Conservation (phyloP, 1,140 invertebrate genomes). For the Cardiocondyla obscurior region DNA sequence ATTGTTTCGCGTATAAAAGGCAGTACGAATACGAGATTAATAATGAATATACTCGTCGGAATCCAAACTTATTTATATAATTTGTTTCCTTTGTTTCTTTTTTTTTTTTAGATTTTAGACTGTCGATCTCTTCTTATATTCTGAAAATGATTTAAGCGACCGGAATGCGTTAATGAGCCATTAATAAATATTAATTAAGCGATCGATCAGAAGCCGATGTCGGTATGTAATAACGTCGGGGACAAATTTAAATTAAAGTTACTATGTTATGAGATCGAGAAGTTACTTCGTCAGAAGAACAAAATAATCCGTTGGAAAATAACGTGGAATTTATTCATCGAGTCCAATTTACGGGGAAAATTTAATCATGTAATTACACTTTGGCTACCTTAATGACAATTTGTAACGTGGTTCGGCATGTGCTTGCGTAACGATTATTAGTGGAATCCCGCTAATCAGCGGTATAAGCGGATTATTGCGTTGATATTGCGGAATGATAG, state of each 20-base stretch:
- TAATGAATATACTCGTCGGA: neutral
- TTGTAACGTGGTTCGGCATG: constrained; percentile 33
- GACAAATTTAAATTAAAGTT: constrained; percentile 17
- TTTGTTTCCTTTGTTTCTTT: neutral
- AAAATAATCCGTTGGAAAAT: constrained; percentile 21
- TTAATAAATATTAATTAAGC: constrained; percentile 4
- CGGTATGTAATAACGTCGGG: neutral
- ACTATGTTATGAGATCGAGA: constrained; percentile 3
- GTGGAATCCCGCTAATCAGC: constrained; percentile 47
- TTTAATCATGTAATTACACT: constrained; percentile 43
- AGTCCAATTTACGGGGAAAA: constrained; percentile 33
- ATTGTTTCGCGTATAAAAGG: neutral
- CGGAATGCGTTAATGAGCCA: neutral
- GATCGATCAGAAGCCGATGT: no score
- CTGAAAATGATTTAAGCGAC: neutral
- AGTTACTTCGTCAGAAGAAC: constrained; percentile 23
- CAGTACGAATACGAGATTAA: neutral
- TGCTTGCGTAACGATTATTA: constrained; percentile 48
- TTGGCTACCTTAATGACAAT: constrained; percentile 31
- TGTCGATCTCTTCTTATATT: neutral
- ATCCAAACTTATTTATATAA: neutral
- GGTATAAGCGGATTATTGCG: constrained; percentile 23
- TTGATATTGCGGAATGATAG: constrained; percentile 40
- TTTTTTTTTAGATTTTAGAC: neutral
- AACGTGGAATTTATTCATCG: constrained; percentile 28